Evolutionary conservation across 2,113 vertebrate species (phyloP).

Genomic region (Rhombomys opimus): DNA sequence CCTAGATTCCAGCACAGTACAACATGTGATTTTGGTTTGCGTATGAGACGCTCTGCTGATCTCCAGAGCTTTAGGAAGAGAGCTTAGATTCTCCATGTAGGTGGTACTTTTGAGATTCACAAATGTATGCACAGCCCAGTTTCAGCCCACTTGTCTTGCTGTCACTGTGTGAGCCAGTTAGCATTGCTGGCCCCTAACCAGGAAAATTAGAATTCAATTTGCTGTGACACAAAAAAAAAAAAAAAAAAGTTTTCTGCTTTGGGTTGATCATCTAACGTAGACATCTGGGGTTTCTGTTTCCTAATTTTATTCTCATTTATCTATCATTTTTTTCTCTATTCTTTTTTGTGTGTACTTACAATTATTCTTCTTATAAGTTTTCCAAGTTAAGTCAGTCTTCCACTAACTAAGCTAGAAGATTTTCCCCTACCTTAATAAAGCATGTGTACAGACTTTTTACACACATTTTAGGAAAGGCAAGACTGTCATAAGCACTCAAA

Average conservation of each 20-base stretch:
- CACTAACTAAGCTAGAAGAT: neutral
- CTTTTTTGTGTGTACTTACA: neutral
- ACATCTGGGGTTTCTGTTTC: neutral
- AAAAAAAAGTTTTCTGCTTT: neutral
- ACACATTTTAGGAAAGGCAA: neutral
- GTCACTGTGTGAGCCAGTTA: neutral
- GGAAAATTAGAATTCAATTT: neutral
- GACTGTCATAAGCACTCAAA: constrained; percentile 18
- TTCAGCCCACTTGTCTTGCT: neutral
- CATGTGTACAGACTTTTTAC: neutral
- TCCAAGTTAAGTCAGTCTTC: neutral
- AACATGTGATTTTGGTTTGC: neutral
- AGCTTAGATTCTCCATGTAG: neutral
- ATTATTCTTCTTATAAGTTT: neutral
- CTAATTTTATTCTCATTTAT: neutral
- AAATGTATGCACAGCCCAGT: neutral
- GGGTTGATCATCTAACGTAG: neutral
- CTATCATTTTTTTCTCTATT: neutral
- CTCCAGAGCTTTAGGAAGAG: neutral
- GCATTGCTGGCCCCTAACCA: rapidly evolving
- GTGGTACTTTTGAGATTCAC: neutral
- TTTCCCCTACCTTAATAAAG: neutral
- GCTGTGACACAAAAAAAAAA: neutral
- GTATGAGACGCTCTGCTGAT: neutral
- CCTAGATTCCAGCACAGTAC: neutral